Base-by-base conservation (phyloP, 1,140 invertebrate genomes). In the Anastrepha obliqua region DNA sequence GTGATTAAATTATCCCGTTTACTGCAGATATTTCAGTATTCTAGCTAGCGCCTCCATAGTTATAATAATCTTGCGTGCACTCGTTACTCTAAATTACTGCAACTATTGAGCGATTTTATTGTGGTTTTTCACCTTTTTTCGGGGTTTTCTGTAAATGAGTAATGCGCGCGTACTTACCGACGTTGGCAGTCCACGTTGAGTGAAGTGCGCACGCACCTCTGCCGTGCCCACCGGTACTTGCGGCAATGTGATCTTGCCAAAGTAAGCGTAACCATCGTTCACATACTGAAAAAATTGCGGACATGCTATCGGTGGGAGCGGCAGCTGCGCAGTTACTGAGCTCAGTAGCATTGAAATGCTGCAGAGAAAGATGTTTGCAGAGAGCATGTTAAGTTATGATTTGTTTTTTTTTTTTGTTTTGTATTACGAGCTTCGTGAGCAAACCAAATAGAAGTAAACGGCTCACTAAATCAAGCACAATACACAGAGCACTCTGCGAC, bases 161-260 rank as follows among this genome's bases (percentile, higher is more conserved):
- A 62, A 65, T 15, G 20, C 4, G 2, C 8, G 15, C 2, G 6
- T 86, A 86, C 62, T 86, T 62, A 86, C 85, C 59, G 85, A 86
- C 20, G 62, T 44, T 13, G 62, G 29, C 20, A 65, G 85, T 1
- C 58, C 58, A 6, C 85, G 85, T 20, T 86, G 85, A 47, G 59
- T 62, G 85, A 86, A 86, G 29, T 65, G 85, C 59, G 62, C 85
- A 47, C 62, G 58, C 39, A 86, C 39, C 7, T 81, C 74, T 11
- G 74, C 74, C n/a, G 17, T 81, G 17, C 74, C 74, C 44, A 81
- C 74, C 8, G 74, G 2, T 17, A 81, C 47, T 29, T 81, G 74
- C 6, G 85, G 58, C 59, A 86, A 13, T 60, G 85, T 86, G 29
- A 86, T 86, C 85, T 59, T 29, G 39, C 85, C 85, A 65, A 39